Conservation (phyloP, 2,888 invertebrate genomes). For the Bembecia ichneumoniformis region DNA sequence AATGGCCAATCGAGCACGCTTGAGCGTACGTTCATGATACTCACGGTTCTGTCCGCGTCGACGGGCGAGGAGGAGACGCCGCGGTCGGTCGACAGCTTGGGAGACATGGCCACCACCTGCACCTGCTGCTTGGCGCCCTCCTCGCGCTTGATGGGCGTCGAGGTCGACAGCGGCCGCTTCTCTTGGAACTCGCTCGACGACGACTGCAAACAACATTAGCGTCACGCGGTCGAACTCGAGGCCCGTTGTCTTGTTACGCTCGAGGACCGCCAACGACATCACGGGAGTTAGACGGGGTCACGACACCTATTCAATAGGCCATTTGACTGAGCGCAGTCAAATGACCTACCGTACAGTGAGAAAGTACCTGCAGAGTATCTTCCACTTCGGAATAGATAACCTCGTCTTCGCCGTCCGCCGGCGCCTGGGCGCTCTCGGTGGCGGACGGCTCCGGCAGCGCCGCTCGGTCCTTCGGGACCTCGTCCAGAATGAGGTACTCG, state of each 20-base stretch:
- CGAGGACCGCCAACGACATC: background rate
- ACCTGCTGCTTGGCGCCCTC: conserved; percentile 23
- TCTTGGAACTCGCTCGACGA: conserved; percentile 24
- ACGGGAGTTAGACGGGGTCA: background rate
- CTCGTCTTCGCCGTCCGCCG: conserved; percentile 24
- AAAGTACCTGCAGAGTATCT: conserved; percentile 43
- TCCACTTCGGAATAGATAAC: conserved; percentile 57
- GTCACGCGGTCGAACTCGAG: background rate
- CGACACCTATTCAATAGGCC: background rate
- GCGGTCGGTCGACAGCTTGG: conserved; percentile 24
- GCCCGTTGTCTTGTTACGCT: background rate
- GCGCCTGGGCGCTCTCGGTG: conserved; percentile 20
- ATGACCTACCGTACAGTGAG: conserved; percentile 6
- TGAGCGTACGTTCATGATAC: too few relatives aligned
- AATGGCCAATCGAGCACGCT: too few relatives aligned
- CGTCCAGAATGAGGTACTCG: conserved; percentile 47
- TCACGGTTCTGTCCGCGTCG: too few relatives aligned
- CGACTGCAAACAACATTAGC: conserved; percentile 2
- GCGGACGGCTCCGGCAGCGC: conserved; percentile 46
- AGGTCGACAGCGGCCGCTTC: conserved; percentile 43
- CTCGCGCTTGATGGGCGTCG: conserved; percentile 52
- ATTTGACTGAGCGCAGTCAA: background rate
- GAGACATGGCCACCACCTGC: conserved; percentile 57
- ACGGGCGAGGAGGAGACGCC: background rate
- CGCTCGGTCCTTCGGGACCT: conserved; percentile 38